Percentiles rank a stretch among this genome's conserved stretches.
phyloP scores from a whole-genome alignment of 1,140 invertebrate genomes.

The Rhyzopertha dominica region DNA sequence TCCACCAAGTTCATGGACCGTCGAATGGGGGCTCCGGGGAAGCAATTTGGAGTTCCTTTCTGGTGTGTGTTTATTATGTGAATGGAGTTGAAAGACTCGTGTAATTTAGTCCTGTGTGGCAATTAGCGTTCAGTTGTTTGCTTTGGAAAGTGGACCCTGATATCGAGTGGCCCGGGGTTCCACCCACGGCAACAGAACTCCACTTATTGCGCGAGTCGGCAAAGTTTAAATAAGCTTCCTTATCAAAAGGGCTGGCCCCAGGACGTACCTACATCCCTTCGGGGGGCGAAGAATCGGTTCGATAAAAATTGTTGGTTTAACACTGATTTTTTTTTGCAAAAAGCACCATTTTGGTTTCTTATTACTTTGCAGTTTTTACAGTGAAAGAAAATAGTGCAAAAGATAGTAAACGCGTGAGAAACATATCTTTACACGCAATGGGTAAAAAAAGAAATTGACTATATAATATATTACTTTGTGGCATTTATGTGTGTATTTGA shows the following conservation, averaged over 20 bases:
- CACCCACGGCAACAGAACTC: conserved; percentile 1
- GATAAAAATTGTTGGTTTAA: no score
- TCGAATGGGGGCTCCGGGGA: background rate
- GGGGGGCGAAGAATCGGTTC: background rate
- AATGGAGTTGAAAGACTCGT: conserved; percentile 3
- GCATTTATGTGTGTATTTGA: no score
- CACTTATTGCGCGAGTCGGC: background rate
- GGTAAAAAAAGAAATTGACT: no score
- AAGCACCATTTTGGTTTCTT: no score
- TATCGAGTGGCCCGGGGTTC: background rate
- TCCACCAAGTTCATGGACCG: background rate
- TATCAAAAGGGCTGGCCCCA: background rate
- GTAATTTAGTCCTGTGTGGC: conserved; percentile 10
- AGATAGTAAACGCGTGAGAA: no score
- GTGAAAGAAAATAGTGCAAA: no score
- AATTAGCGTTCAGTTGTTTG: conserved; percentile 15
- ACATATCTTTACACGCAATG: no score
- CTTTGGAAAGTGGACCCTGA: conserved; percentile 8
- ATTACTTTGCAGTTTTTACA: no score
- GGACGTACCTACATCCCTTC: background rate
- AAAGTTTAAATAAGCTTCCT: background rate
- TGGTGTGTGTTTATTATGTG: conserved; percentile 6
- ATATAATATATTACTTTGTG: no score
- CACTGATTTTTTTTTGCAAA: no score
- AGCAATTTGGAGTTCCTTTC: background rate